Evolutionary conservation across 2,113 vertebrate species (phyloP).

Genomic region (Neodon shergylaensis): DNA sequence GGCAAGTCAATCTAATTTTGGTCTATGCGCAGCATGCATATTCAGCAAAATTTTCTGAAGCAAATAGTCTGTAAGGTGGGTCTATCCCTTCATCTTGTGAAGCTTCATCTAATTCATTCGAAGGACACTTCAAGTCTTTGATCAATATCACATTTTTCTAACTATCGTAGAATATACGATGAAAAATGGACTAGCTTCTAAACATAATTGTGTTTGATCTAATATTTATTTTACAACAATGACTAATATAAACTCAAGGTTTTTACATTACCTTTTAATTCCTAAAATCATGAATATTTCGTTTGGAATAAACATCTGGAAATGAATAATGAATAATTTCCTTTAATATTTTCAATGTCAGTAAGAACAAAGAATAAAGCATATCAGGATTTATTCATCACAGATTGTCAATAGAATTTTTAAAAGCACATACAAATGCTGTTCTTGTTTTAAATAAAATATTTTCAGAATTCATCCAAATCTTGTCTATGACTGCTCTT

Average conservation of each 20-base stretch:
- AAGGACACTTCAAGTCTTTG: background rate
- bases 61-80: background rate
- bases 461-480: background rate
- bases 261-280: constrained; percentile 10
- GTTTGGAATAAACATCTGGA: constrained; percentile 60
- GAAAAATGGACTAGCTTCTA: background rate
- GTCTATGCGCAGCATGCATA: background rate
- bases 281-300: constrained; percentile 67
- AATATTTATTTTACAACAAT: background rate
- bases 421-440: background rate
- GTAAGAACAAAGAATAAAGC: constrained; percentile 33
- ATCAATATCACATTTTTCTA: background rate
- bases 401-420: constrained; percentile 35
- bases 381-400: constrained; percentile 43
- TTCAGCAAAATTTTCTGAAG: background rate
- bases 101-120: background rate
- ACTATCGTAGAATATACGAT: background rate
- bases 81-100: background rate
- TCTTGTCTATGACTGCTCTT: background rate
- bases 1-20: no score
- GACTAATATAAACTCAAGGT: background rate
- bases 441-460: constrained; percentile 2
- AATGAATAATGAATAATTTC: background rate
- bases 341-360: constrained; percentile 5
- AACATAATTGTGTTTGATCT: background rate